phyloP scores from a whole-genome alignment of 2,113 vertebrate genomes.

The Poecile atricapillus region DNA sequence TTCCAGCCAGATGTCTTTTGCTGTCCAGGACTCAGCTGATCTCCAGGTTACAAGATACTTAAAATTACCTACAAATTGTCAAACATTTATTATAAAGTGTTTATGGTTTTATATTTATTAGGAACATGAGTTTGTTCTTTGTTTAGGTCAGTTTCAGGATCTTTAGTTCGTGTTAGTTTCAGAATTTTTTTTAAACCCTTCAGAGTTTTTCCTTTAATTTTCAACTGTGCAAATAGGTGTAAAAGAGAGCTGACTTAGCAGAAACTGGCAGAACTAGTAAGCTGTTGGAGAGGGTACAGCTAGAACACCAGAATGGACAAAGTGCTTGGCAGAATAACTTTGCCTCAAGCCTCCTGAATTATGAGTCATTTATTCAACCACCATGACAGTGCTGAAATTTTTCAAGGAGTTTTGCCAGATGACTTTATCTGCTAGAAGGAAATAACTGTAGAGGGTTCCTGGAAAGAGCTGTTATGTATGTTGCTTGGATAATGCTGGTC shows the following conservation, averaged over 20 bases:
- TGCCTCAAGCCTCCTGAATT: background rate
- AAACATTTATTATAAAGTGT: background rate
- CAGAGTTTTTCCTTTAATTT: background rate
- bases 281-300: background rate
- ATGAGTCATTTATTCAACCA: background rate
- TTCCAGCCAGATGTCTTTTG: conserved; percentile 77
- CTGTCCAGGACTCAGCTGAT: conserved; percentile 72
- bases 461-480: background rate
- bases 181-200: background rate
- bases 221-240: background rate
- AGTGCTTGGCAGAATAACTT: background rate
- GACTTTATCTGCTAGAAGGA: background rate
- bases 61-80: background rate
- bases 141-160: background rate
- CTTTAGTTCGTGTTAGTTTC: background rate
- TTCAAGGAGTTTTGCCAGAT: background rate
- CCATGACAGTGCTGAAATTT: background rate
- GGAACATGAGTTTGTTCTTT: background rate
- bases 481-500: background rate
- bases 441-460: background rate
- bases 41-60: conserved; percentile 78
- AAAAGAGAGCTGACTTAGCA: background rate
- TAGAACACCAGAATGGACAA: background rate
- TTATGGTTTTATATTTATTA: background rate
- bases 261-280: background rate